A percentile compares a stretch with the other conserved stretches of the same genome.
Evolutionary conservation across 2,113 vertebrate species (phyloP).

Genomic region (Platanista minor): DNA sequence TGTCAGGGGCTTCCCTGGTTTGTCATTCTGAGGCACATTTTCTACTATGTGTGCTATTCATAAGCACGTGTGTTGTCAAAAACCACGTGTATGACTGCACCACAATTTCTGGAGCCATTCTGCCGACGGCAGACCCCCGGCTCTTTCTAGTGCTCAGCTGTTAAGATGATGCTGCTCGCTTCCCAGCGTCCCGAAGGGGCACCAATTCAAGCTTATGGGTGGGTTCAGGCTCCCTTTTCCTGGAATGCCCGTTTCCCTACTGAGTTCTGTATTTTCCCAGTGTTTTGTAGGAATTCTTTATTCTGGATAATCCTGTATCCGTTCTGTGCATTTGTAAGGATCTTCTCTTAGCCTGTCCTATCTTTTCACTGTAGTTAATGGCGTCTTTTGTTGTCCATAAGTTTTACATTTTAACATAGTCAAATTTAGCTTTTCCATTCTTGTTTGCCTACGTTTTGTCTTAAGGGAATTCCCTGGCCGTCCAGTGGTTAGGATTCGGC

Average conservation of each 20-base stretch:
- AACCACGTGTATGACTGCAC: rapidly evolving
- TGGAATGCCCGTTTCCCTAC: not conserved
- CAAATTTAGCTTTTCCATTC: not conserved
- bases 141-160: not conserved
- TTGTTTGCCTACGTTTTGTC: not conserved
- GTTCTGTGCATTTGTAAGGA: not conserved
- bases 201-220: too few species aligned
- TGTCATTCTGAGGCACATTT: not conserved
- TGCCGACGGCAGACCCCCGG: not conserved
- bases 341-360: not conserved
- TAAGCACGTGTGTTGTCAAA: not conserved
- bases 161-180: too few species aligned
- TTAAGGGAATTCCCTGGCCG: not conserved
- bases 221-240: not conserved
- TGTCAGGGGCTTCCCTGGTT: not conserved
- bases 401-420: not conserved
- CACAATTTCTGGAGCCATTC: not conserved
- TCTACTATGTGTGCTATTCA: not conserved
- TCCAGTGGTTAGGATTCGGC: not conserved
- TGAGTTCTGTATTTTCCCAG: not conserved
- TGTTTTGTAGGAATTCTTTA: not conserved
- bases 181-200: not conserved
- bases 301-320: not conserved
- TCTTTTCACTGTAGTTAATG: not conserved
- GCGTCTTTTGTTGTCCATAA: not conserved